Conservation (phyloP, 1,140 invertebrate genomes). For the Bombus superbus region DNA sequence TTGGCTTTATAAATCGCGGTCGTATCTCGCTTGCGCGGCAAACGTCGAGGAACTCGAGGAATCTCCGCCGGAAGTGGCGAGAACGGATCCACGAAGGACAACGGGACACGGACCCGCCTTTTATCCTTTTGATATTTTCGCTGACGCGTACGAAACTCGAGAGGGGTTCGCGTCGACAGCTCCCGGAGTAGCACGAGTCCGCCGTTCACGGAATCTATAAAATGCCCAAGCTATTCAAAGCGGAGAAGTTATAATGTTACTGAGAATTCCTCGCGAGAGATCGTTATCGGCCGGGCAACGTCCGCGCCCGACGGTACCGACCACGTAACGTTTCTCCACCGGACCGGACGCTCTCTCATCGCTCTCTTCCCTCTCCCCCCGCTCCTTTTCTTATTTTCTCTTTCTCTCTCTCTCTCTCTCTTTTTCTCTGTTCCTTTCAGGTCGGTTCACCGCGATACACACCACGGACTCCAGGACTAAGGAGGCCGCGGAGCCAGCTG, state of each 20-base stretch:
- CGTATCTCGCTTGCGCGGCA: neutral
- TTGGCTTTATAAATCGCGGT: conserved; percentile 23
- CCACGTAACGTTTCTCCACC: conserved; percentile 56
- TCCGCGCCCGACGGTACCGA: conserved; percentile 36
- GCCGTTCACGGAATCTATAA: conserved; percentile 64
- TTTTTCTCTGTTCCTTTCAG: neutral
- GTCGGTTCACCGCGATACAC: conserved; percentile 30
- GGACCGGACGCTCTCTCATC: conserved; percentile 28
- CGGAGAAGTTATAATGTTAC: conserved; percentile 71
- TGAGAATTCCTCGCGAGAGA: conserved; percentile 67
- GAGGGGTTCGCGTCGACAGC: conserved; percentile 26
- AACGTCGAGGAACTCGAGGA: neutral
- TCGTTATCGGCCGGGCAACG: conserved; percentile 62
- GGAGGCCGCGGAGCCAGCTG: conserved; percentile 58
- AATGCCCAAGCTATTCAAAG: conserved; percentile 69
- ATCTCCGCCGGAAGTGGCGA: neutral
- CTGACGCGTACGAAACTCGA: conserved; percentile 29
- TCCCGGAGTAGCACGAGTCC: conserved; percentile 26
- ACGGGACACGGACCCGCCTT: neutral
- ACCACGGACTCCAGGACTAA: conserved; percentile 33
- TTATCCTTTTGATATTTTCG: neutral
- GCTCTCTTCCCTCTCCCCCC: neutral
- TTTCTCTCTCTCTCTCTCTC: neutral
- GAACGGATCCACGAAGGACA: neutral
- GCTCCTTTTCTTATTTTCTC: neutral